Percentiles rank a stretch among this genome's conserved stretches.
phyloP scores from a whole-genome alignment of 2,797 vertebrate species.

The Myripristis murdjan region DNA sequence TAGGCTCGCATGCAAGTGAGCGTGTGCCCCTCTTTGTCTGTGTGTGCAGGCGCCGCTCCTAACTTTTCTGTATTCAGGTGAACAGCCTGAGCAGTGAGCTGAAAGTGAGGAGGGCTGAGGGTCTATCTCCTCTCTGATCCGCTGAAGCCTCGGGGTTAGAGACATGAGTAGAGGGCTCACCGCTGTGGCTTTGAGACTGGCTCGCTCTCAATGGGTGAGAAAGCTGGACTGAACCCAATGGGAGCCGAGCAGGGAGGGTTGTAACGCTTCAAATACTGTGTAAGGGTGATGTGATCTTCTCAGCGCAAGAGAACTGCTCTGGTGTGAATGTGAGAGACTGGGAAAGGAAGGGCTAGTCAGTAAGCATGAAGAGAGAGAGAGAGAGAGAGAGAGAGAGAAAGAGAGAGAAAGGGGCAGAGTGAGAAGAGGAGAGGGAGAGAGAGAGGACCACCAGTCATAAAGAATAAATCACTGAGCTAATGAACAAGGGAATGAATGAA shows the following conservation, averaged over 20 bases:
- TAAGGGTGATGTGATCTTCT: slow-evolving; percentile 57
- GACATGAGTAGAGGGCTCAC: slow-evolving; percentile 53
- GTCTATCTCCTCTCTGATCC: slow-evolving; percentile 65
- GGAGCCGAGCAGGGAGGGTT: slow-evolving; percentile 23
- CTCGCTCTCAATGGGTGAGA: slow-evolving; percentile 25
- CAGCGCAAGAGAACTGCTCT: slow-evolving; percentile 39
- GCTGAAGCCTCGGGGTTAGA: slow-evolving; percentile 55
- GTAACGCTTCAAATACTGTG: slow-evolving; percentile 47
- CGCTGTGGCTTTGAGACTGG: slow-evolving; percentile 36
- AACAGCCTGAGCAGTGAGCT: slow-evolving; percentile 38
- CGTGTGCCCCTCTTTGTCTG: slow-evolving; percentile 4
- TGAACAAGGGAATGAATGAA: slow-evolving; percentile 60
- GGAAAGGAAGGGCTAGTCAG: slow-evolving; percentile 32
- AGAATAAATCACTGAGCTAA: slow-evolving; percentile 69
- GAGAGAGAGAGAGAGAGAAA: neutral
- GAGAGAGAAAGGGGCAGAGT: neutral
- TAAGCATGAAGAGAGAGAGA: slow-evolving; percentile 13
- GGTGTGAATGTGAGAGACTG: slow-evolving; percentile 47
- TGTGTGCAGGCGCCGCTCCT: slow-evolving; percentile 4
- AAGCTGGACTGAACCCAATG: slow-evolving; percentile 44
- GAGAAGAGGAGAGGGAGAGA: slow-evolving; percentile 1
- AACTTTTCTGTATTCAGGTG: slow-evolving; percentile 53
- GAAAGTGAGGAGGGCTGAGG: slow-evolving; percentile 33
- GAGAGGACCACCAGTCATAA: slow-evolving; percentile 50
- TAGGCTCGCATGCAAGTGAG: neutral